Base-by-base conservation (phyloP, 2,888 invertebrate genomes). In the Flabesymbios commensalis region DNA sequence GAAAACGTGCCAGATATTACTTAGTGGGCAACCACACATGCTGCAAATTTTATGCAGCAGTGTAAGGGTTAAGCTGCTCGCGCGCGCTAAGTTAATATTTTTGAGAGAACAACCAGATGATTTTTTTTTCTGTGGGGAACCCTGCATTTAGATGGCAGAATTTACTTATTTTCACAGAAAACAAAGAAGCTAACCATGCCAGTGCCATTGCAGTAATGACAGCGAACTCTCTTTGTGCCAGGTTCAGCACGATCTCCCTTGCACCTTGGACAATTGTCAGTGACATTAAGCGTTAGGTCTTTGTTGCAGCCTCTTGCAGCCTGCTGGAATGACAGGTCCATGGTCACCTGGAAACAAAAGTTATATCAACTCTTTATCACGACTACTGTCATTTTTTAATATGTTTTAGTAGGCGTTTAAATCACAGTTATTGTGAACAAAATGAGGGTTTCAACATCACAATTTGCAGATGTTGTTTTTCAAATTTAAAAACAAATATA, bases 301-400 rank as follows among this genome's bases (percentile, higher is more conserved):
- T 98, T 99, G 82, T 94, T 95, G 0, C 93, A 89, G 36, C 99
- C 99, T 2, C 96, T 87, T 0, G 96, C 97, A 4, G 99, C 97
- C 73, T 87, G 85, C 87, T 97, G 93, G 81, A 99, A 99, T 1
- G 90, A 88, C 69, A 99, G 84, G 76, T 92, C 92, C 86, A 99
- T 89, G 48, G 91, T 87, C 19, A 92, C 86, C 92, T 93, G 77
- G 17, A 10, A 7, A 31, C 10, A 33, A 57, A 59, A 42, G 2
- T 33, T 22, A 26, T 55, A 32, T 31, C 10, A 51, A 10, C n/a
- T 29, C 10, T 26, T 19, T 22, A 54, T 14, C 17, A 5, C 14
- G 17, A 3, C 17, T 42, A 26, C n/a, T n/a, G n/a, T n/a, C n/a
- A n/a, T n/a, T n/a, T n/a, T n/a, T n/a, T n/a, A n/a, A n/a, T n/a